Evolutionary conservation across 1,140 invertebrate genomes (phyloP), one percentile per base, ranked within the genome.

Genomic region (Pteromalus puparum): DNA sequence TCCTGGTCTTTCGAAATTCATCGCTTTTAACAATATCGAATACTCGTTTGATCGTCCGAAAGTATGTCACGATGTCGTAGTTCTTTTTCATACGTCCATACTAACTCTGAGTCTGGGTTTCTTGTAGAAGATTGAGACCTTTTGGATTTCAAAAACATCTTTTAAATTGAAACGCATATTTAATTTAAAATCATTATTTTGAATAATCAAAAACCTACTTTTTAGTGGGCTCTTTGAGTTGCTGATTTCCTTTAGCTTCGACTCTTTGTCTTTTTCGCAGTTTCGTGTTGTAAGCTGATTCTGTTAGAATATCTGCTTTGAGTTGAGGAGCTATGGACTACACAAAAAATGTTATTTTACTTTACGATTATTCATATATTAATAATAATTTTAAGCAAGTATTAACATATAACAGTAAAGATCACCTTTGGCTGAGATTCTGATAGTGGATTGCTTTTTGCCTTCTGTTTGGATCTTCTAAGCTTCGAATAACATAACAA

Each of bases 11-110:
- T 53, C 13, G 18, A 18, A 34, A 34, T 34, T 34, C 30, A 34
- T 34, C 30, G n/a, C n/a, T n/a, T n/a, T n/a, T n/a, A n/a, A 34
- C 48, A 53, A 18, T 53, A 18, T 61, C 53, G 18, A 21, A 61
- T 61, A 7, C 53, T 61, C 4, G 53, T 15, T 84, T 89, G 82
- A 61, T 89, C 83, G 7, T 90, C 88, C 0, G 88, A 90, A 26
- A 90, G 76, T 4, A 86, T 77, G 10, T 78, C n/a, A 15, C 4
- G 10, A 26, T 46, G 26, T 30, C 18, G 26, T n/a, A 68, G 53
- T 18, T 65, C 65, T 15, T 76, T 76, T n/a, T 76, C n/a, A 48
- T 76, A 76, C 5, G n/a, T 76, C 74, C 74, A 76, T 9, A 9
- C 24, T 9, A 76, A 46, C 6, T n/a, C 2, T 1, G 21, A 1